phyloP scores from a whole-genome alignment of 2,888 invertebrate species.

The Andrena chrysosceles region DNA sequence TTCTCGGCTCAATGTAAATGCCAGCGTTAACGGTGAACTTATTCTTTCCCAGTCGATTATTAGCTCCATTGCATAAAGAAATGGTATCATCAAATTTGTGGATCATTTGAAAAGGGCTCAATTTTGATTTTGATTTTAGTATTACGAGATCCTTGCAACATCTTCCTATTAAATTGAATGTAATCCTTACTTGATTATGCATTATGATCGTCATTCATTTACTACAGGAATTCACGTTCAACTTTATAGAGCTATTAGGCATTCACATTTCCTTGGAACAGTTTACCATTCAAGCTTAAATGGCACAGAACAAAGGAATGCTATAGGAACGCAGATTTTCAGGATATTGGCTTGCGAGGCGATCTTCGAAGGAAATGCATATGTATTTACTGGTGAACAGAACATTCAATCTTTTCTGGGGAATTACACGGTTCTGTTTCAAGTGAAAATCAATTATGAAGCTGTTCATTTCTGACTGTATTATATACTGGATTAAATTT shows the following conservation, averaged over 20 bases:
- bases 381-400: slow-evolving; percentile 7
- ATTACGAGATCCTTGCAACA: neutral
- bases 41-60: neutral
- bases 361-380: neutral
- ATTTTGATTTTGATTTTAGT: too few relatives aligned
- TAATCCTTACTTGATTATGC: neutral
- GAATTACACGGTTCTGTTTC: neutral
- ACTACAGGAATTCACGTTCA: neutral
- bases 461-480: neutral
- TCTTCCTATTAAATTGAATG: neutral
- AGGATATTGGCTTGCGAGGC: neutral
- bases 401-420: neutral
- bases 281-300: slow-evolving; percentile 1
- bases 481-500: too few relatives aligned
- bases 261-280: slow-evolving; percentile 28
- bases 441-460: neutral
- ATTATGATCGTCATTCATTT: slow-evolving; percentile 4
- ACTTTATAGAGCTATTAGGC: neutral
- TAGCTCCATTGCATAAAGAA: neutral
- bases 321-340: neutral
- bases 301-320: neutral
- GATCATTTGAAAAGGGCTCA: too few relatives aligned
- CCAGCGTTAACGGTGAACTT: too few relatives aligned
- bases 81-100: too few relatives aligned
- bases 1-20: neutral